Evolutionary conservation across 2,888 invertebrate species (phyloP).

Genomic region (Stegophylla sp.): DNA sequence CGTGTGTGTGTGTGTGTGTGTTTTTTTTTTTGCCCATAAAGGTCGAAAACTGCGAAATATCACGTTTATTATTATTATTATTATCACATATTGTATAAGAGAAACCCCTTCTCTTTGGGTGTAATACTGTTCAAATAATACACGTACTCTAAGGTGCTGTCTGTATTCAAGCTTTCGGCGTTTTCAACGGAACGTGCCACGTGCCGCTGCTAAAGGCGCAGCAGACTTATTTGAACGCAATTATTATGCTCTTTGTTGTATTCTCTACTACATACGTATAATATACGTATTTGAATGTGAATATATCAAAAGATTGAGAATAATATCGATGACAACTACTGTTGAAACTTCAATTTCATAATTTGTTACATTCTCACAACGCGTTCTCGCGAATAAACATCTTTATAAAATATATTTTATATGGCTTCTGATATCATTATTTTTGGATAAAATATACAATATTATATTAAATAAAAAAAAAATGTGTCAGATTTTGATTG

Average conservation of each 20-base stretch:
- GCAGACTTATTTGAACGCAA: slow-evolving; percentile 51
- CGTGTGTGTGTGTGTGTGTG: not conserved
- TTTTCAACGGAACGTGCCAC: slow-evolving; percentile 40
- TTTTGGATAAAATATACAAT: too few species aligned
- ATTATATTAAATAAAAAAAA: too few species aligned
- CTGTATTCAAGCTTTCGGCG: slow-evolving; percentile 14
- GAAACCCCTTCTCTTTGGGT: slow-evolving; percentile 20
- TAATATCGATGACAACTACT: slow-evolving; percentile 31
- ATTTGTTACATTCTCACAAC: slow-evolving; percentile 19
- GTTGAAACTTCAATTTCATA: not conserved
- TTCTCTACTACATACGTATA: not conserved
- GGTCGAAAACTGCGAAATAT: slow-evolving; percentile 18
- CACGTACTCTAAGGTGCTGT: not conserved
- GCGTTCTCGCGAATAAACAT: not conserved
- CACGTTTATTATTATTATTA: slow-evolving; percentile 24
- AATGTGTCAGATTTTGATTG: too few species aligned
- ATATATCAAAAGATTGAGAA: slow-evolving; percentile 36
- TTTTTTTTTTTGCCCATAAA: not conserved
- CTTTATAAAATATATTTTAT: slow-evolving; percentile 7
- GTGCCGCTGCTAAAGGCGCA: slow-evolving; percentile 39
- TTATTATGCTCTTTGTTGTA: slow-evolving; percentile 49
- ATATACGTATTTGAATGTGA: slow-evolving; percentile 39
- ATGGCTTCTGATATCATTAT: too few species aligned
- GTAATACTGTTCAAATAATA: slow-evolving; percentile 41
- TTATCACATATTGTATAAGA: slow-evolving; percentile 9